A percentile compares a stretch with the other conserved stretches of the same genome.
Evolutionary conservation across 2,888 invertebrate genomes (phyloP).

Genomic region (Mesorhabditis spiculigera): DNA sequence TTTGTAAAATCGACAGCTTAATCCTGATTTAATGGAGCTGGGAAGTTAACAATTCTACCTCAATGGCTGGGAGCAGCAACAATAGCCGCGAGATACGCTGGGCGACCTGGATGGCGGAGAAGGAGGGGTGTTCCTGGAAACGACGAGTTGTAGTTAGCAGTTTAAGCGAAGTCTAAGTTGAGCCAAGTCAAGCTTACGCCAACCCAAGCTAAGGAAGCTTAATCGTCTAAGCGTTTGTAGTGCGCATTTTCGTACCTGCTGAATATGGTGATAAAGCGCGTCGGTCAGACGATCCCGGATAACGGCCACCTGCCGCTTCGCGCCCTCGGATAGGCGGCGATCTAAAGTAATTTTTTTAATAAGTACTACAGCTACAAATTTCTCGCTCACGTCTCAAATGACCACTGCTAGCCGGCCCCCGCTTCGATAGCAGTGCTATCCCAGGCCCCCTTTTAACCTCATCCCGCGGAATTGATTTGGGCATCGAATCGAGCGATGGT

Average conservation of each 20-base stretch:
- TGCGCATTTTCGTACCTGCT: slow-evolving; percentile 9
- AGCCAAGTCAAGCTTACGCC: no score
- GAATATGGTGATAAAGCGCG: slow-evolving; percentile 43
- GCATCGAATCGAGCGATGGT: no score
- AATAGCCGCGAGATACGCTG: slow-evolving; percentile 38
- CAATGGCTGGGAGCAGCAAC: slow-evolving; percentile 37
- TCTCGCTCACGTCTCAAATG: no score
- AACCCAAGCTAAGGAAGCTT: no score
- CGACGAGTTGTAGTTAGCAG: slow-evolving; percentile 5
- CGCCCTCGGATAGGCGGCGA: slow-evolving; percentile 38
- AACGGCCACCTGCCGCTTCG: slow-evolving; percentile 32
- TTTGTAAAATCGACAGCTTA: neutral
- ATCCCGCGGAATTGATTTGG: no score
- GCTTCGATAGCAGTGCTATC: no score
- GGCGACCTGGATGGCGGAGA: slow-evolving; percentile 28
- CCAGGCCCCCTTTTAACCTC: no score
- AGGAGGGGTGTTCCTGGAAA: slow-evolving; percentile 27
- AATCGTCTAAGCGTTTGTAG: no score
- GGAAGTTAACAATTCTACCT: slow-evolving; percentile 23
- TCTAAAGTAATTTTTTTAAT: slow-evolving; percentile 20
- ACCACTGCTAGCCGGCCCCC: no score
- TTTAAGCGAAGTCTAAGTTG: neutral
- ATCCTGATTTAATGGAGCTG: neutral
- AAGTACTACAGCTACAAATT: no score
- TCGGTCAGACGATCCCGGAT: slow-evolving; percentile 42